These are phyloP conservation scores for Jaculus jaculus DNA, from an alignment of 2,113 vertebrate species.

Conservation along the genomic window DNA sequence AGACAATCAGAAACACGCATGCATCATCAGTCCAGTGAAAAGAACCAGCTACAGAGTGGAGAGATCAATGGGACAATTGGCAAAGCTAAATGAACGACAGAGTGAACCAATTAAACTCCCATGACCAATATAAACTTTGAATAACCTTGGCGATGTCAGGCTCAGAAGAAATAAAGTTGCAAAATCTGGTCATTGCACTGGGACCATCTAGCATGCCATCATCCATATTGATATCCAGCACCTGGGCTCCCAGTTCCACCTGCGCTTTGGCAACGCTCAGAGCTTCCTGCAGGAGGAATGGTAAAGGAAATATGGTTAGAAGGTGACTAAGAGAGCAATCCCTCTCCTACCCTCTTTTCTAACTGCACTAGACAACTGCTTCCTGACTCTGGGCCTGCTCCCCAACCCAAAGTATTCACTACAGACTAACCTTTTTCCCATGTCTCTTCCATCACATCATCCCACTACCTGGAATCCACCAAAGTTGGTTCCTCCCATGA, in stretches of 20 bases:
- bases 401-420: not conserved
- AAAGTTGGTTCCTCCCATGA: not conserved
- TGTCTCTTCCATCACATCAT: not conserved
- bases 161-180: constrained; percentile 93
- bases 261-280: constrained; percentile 93
- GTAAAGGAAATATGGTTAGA: not conserved
- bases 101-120: not conserved
- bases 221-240: constrained; percentile 98
- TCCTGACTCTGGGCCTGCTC: not conserved
- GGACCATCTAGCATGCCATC: constrained; percentile 97
- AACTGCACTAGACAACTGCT: not conserved
- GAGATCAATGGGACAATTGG: not conserved
- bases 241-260: constrained; percentile 98
- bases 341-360: not conserved
- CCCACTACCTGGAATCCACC: not conserved
- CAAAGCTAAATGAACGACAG: not conserved
- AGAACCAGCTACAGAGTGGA: not conserved
- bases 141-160: constrained; percentile 95
- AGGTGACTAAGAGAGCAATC: not conserved
- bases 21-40: not conserved
- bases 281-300: constrained; percentile 88
- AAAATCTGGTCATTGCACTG: constrained; percentile 93
- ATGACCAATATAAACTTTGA: not conserved
- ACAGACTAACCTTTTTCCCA: not conserved
- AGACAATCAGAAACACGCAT: not conserved